Percentiles rank a stretch among this genome's conserved stretches.
phyloP scores from a whole-genome alignment of 2,888 invertebrate genomes.

The Clistopyga incitator region DNA sequence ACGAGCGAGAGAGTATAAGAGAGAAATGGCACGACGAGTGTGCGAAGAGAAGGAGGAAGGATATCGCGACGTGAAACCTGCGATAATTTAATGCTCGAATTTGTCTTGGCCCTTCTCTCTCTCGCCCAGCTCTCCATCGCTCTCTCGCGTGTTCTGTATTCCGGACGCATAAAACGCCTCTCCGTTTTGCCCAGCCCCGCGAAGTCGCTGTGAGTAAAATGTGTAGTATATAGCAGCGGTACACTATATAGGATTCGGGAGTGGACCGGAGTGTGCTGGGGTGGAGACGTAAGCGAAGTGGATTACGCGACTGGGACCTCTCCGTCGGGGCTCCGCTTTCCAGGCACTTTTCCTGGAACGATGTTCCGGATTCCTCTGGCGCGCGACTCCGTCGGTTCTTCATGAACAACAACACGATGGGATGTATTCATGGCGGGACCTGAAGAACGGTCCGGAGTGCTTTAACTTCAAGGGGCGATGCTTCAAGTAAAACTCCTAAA shows the following conservation, averaged over 20 bases:
- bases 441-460: neutral
- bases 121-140: slow-evolving; percentile 45
- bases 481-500: slow-evolving; percentile 4
- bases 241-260: slow-evolving; percentile 15
- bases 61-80: slow-evolving; percentile 66
- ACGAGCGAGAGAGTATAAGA: slow-evolving; percentile 48
- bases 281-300: slow-evolving; percentile 56
- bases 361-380: slow-evolving; percentile 11
- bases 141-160: slow-evolving; percentile 58
- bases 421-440: slow-evolving; percentile 12
- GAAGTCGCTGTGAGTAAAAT: slow-evolving; percentile 48
- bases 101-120: slow-evolving; percentile 63
- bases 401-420: slow-evolving; percentile 41
- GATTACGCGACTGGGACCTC: slow-evolving; percentile 59
- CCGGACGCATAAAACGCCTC: slow-evolving; percentile 58
- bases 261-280: slow-evolving; percentile 18
- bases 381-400: slow-evolving; percentile 38
- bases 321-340: slow-evolving; percentile 18
- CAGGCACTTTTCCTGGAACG: slow-evolving; percentile 23
- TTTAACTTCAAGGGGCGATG: slow-evolving; percentile 1
- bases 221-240: slow-evolving; percentile 15
- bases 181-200: slow-evolving; percentile 49
- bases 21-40: slow-evolving; percentile 24
- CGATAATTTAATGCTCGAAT: slow-evolving; percentile 70
- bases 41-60: slow-evolving; percentile 28